These are phyloP conservation scores for Pachyuromys duprasi DNA, from an alignment of 2,797 vertebrate genomes.

Conservation along the genomic window DNA sequence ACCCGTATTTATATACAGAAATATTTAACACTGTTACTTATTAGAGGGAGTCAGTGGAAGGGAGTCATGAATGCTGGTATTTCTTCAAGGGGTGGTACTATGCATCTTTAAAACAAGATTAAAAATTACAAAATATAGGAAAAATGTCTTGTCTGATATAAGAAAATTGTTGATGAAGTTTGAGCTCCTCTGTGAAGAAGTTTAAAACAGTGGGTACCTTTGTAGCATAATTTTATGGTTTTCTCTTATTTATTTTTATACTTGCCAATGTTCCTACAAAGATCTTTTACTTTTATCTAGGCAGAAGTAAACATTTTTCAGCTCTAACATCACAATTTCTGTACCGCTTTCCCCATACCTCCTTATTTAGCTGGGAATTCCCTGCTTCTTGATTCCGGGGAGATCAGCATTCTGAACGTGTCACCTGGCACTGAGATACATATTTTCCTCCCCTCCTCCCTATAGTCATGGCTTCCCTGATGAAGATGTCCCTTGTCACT, in stretches of 20 bases:
- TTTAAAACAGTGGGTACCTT: not conserved
- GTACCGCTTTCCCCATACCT: not conserved
- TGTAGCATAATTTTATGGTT: not conserved
- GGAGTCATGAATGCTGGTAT: not conserved
- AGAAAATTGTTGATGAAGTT: slow-evolving; percentile 9
- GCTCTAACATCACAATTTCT: not conserved
- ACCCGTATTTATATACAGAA: not conserved
- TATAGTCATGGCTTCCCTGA: not conserved
- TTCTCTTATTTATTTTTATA: slow-evolving; percentile 7
- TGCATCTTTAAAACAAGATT: not conserved
- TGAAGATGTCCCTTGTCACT: not conserved
- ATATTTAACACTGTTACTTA: not conserved
- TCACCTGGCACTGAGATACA: not conserved
- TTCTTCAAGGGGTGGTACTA: not conserved
- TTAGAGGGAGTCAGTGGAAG: not conserved
- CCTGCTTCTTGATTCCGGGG: not conserved
- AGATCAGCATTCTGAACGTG: not conserved
- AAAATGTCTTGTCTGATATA: not conserved
- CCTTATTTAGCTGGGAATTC: not conserved
- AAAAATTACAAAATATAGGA: not conserved
- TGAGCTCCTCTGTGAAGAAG: not conserved
- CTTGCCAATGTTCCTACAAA: slow-evolving; percentile 27
- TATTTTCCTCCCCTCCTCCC: not conserved
- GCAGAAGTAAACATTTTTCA: slow-evolving; percentile 20
- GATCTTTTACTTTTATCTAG: not conserved